Conservation (phyloP, 35 echinoderm and acorn worm species). For the Apostichopus japonicus region DNA sequence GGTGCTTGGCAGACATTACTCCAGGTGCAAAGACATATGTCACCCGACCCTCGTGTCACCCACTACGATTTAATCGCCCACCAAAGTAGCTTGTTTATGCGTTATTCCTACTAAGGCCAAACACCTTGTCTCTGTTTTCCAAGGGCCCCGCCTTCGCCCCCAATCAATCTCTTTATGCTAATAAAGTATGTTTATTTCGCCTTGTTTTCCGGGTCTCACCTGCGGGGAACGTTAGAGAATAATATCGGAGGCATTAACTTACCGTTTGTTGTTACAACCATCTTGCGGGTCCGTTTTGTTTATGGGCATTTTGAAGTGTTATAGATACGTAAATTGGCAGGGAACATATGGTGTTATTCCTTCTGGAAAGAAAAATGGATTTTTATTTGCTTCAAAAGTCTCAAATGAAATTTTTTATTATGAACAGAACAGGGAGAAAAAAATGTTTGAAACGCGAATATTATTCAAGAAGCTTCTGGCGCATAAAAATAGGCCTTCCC, state of each 20-base stretch:
- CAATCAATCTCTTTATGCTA: constrained; percentile 33
- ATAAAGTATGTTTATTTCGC: constrained; percentile 42
- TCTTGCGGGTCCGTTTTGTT: constrained; percentile 20
- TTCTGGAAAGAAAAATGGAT: constrained; percentile 10
- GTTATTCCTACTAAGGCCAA: constrained; percentile 16
- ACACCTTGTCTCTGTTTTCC: constrained; percentile 47
- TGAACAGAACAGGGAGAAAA: background rate
- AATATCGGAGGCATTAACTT: constrained; percentile 29
- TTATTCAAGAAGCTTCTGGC: background rate
- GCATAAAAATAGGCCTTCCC: too few species aligned
- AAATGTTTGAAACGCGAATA: background rate
- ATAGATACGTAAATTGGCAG: constrained; percentile 36
- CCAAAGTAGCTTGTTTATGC: constrained; percentile 49
- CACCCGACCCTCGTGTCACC: constrained; percentile 20
- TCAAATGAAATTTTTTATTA: background rate
- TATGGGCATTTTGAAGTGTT: constrained; percentile 51
- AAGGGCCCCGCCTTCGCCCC: constrained; percentile 32
- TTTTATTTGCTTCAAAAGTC: background rate
- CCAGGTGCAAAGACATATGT: constrained; percentile 33
- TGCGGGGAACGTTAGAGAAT: constrained; percentile 2
- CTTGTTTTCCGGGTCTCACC: constrained; percentile 33
- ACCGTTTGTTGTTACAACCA: constrained; percentile 49
- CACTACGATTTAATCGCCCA: constrained; percentile 50
- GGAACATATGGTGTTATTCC: constrained; percentile 36
- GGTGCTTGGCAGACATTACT: background rate